Evolutionary conservation across 2,888 invertebrate genomes (phyloP).

Genomic region (Seira musarum): DNA sequence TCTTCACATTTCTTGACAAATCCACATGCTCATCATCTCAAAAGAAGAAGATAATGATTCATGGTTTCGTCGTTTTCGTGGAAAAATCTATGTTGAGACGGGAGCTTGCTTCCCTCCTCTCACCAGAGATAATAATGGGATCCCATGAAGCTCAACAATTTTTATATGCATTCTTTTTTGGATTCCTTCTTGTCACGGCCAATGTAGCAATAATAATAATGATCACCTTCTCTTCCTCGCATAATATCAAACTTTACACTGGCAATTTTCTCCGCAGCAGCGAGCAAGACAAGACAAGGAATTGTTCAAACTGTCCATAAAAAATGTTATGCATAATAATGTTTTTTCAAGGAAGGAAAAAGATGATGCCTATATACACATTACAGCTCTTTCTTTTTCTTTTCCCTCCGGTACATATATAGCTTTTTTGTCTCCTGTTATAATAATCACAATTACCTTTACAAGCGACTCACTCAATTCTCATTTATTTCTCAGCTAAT

Average conservation of each 20-base stretch:
- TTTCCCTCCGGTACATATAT: too few relatives aligned
- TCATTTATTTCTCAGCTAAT: conserved; percentile 51
- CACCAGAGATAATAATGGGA: conserved; percentile 50
- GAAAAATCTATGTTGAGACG: background rate
- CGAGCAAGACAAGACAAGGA: background rate
- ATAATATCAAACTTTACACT: conserved; percentile 7
- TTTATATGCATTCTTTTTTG: conserved; percentile 6
- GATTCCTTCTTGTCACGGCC: conserved; percentile 9
- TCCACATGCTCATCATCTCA: conserved; percentile 10
- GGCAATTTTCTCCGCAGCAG: conserved; percentile 43
- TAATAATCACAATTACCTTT: conserved; percentile 18
- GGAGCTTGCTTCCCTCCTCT: background rate
- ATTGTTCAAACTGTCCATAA: too few relatives aligned
- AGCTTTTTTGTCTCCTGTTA: too few relatives aligned
- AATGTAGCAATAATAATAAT: conserved; percentile 32
- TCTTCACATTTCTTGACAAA: background rate
- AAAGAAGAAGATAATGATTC: conserved; percentile 47
- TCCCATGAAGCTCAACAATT: conserved; percentile 52
- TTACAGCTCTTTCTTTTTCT: too few relatives aligned
- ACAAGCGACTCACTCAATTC: background rate
- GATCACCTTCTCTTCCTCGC: conserved; percentile 22
- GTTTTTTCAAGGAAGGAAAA: too few relatives aligned
- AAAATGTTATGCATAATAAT: too few relatives aligned
- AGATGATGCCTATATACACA: too few relatives aligned
- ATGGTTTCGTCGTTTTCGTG: too few relatives aligned